Evolutionary conservation across 2,113 vertebrate species (phyloP).

Genomic region (Thryonomys swinderianus): DNA sequence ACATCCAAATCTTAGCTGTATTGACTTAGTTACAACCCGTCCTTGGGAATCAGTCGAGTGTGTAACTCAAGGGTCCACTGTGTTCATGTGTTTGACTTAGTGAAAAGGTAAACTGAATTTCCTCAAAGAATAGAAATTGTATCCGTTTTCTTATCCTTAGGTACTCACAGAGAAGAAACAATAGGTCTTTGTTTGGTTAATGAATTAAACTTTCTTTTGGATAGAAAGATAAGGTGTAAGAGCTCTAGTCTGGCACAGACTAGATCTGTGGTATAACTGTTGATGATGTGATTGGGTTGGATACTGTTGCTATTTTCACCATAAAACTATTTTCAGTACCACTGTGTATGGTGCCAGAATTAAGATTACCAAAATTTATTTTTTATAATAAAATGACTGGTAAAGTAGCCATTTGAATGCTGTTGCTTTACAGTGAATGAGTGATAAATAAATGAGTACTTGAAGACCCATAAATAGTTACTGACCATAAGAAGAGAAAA

Average conservation of each 20-base stretch:
- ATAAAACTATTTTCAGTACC: constrained; percentile 20
- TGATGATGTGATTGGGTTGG: background rate
- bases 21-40: too few species aligned
- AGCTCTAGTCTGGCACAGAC: background rate
- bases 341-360: background rate
- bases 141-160: background rate
- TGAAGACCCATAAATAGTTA: constrained; percentile 32
- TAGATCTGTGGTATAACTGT: background rate
- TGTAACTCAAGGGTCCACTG: too few species aligned
- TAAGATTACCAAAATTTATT: constrained; percentile 44
- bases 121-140: background rate
- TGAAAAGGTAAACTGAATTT: background rate
- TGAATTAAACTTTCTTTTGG: background rate
- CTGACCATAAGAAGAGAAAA: background rate
- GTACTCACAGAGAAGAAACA: background rate
- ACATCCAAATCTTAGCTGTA: too few species aligned
- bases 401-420: background rate
- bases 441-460: background rate
- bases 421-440: constrained; percentile 5
- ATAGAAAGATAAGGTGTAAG: background rate
- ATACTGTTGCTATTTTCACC: background rate
- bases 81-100: background rate
- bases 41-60: too few species aligned
- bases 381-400: constrained; percentile 25
- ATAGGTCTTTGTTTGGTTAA: background rate